These are phyloP conservation scores for Metellina segmentata DNA, from an alignment of 2,888 invertebrate genomes.

Conservation along the genomic window DNA sequence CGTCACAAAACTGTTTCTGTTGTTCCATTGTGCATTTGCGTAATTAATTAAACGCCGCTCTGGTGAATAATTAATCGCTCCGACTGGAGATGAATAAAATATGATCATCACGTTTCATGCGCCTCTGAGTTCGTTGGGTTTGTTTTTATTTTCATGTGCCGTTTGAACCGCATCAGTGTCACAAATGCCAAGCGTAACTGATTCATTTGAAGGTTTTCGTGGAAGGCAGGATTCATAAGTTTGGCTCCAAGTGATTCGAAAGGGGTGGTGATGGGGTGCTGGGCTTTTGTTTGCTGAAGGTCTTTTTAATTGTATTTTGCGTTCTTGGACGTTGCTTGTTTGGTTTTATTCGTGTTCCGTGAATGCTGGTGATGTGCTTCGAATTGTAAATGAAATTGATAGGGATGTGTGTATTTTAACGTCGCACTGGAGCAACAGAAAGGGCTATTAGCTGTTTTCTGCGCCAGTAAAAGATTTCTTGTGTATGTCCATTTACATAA, in stretches of 20 bases:
- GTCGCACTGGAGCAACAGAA: no score
- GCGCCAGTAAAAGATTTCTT: no score
- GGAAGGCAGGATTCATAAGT: not conserved
- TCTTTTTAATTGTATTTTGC: no score
- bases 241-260: not conserved
- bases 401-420: no score
- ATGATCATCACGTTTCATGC: not conserved
- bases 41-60: conserved; percentile 51
- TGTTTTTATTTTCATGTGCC: not conserved
- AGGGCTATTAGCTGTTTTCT: no score
- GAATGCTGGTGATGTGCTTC: no score
- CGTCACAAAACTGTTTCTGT: conserved; percentile 22
- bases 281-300: no score
- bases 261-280: no score
- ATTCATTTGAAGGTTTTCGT: conserved; percentile 31
- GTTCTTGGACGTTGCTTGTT: no score
- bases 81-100: conserved; percentile 43
- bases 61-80: conserved; percentile 33
- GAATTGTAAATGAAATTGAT: no score
- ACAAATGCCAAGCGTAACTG: conserved; percentile 18
- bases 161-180: conserved; percentile 38
- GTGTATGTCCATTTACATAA: no score
- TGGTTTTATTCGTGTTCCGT: no score
- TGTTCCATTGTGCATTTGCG: conserved; percentile 35
- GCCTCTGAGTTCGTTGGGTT: not conserved